These are phyloP conservation scores for Pogonomyrmex barbatus DNA, from an alignment of 1,140 invertebrate species.

Conservation along the genomic window DNA sequence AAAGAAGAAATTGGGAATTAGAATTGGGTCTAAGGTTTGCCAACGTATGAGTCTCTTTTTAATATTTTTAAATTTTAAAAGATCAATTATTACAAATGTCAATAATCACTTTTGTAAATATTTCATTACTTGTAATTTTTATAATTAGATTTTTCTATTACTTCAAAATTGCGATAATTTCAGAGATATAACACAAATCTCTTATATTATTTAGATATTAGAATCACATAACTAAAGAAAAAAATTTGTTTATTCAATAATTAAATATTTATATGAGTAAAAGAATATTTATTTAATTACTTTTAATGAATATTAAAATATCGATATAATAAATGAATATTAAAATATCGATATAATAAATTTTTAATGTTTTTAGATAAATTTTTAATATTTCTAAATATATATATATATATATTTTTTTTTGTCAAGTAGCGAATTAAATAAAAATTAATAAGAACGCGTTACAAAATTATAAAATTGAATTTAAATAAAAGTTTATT, in stretches of 20 bases:
- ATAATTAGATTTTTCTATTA: not conserved
- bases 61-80: conserved; percentile 4
- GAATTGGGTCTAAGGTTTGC: not conserved
- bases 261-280: not conserved
- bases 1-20: not conserved
- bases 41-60: not conserved
- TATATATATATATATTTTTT: not conserved
- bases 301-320: not conserved
- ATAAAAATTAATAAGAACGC: not conserved
- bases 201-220: not conserved
- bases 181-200: not conserved
- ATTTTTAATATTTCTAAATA: not conserved
- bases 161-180: not conserved
- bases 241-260: not conserved
- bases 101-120: not conserved
- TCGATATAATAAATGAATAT: not conserved
- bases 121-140: conserved; percentile 10
- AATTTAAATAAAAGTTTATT: not conserved
- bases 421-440: not conserved
- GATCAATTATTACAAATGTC: not conserved
- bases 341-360: not conserved
- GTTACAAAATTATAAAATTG: not conserved
- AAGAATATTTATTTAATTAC: not conserved
- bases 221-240: not conserved
- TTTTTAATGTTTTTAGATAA: not conserved